Conservation (phyloP, 2,113 vertebrate species). For the Sarotherodon lohbergeri region DNA sequence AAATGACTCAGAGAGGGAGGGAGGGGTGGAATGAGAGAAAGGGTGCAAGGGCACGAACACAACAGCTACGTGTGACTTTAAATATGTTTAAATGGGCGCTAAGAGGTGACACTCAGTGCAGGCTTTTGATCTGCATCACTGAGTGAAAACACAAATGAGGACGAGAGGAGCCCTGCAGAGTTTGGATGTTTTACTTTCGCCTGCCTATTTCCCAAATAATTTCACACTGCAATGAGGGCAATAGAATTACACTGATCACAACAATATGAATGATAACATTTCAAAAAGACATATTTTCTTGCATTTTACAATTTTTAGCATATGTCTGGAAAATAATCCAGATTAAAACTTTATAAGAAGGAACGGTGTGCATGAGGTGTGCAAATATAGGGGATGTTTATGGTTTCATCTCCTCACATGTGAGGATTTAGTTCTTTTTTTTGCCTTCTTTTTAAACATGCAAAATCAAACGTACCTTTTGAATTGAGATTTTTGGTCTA, state of each 20-base stretch:
- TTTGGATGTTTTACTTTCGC: neutral
- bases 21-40: neutral
- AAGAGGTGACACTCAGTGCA: neutral
- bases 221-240: neutral
- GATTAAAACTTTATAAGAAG: neutral
- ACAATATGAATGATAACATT: neutral
- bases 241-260: neutral
- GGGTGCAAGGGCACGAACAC: neutral
- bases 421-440: neutral
- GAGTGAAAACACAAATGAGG: neutral
- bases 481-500: neutral
- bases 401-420: neutral
- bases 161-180: neutral
- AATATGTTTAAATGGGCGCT: neutral
- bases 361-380: neutral
- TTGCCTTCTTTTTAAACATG: neutral
- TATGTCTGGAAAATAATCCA: neutral
- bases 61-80: neutral
- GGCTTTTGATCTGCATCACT: neutral
- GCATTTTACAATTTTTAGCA: neutral
- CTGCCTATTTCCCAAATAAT: neutral
- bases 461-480: neutral
- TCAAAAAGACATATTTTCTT: neutral
- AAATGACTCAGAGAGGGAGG: constrained; percentile 9
- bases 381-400: neutral